Conservation (phyloP, 1,140 invertebrate genomes). For the Daktulosphaira vitifoliae region DNA sequence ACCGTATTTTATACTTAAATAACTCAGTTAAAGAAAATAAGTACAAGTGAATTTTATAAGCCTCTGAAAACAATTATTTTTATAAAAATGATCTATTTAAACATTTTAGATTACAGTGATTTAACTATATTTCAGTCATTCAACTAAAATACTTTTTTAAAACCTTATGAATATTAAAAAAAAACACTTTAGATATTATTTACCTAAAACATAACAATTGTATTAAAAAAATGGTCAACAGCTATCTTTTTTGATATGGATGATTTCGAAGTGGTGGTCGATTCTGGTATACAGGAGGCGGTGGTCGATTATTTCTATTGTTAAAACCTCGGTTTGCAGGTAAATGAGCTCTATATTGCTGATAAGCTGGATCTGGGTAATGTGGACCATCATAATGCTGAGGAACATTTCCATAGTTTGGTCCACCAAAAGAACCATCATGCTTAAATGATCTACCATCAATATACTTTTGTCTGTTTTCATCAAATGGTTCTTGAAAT, state of each 20-base stretch:
- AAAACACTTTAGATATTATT: slow-evolving; percentile 10
- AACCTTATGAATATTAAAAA: not conserved
- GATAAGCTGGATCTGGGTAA: slow-evolving; percentile 3
- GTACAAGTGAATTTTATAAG: too few species aligned
- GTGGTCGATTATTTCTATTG: slow-evolving; percentile 3
- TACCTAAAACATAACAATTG: slow-evolving; percentile 17
- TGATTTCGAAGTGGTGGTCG: slow-evolving; percentile 28
- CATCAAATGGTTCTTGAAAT: slow-evolving; percentile 13
- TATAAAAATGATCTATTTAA: too few species aligned
- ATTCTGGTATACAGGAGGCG: not conserved
- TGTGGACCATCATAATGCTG: not conserved
- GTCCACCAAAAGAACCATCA: not conserved
- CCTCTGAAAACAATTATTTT: too few species aligned
- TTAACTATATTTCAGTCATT: slow-evolving; percentile 17
- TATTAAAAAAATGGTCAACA: not conserved
- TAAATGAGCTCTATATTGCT: not conserved
- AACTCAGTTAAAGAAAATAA: too few species aligned
- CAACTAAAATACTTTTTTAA: not conserved
- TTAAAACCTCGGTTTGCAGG: slow-evolving; percentile 7
- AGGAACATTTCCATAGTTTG: slow-evolving; percentile 14
- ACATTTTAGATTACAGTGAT: too few species aligned
- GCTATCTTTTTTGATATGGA: slow-evolving; percentile 29
- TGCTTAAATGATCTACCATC: not conserved
- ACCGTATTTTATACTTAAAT: too few species aligned
- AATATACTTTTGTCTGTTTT: slow-evolving; percentile 19